Conservation (phyloP, 1,140 invertebrate species). For the Apis laboriosa region DNA sequence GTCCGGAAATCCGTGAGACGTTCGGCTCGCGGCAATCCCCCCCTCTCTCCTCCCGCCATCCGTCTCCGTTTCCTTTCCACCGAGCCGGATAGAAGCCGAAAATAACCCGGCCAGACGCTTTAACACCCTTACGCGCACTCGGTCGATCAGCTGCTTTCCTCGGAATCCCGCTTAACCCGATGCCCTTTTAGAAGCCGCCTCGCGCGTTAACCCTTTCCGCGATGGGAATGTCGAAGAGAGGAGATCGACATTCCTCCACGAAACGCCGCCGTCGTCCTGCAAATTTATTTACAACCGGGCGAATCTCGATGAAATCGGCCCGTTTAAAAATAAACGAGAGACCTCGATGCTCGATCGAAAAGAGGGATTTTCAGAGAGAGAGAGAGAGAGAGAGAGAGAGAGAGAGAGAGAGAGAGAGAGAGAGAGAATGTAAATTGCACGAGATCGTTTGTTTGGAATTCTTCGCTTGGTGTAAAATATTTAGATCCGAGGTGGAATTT, state of each 20-base stretch:
- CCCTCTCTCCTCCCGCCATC: background rate
- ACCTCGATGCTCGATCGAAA: background rate
- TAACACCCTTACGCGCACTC: slow-evolving; percentile 13
- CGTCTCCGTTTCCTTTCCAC: background rate
- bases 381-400: background rate
- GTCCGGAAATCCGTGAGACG: slow-evolving; percentile 58
- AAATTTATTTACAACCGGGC: slow-evolving; percentile 6
- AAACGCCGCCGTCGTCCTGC: background rate
- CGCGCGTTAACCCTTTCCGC: background rate
- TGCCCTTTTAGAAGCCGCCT: background rate
- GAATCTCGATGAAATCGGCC: background rate
- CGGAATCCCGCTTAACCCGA: slow-evolving; percentile 29
- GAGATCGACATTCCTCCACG: background rate
- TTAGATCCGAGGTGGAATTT: background rate
- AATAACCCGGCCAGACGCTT: slow-evolving; percentile 49
- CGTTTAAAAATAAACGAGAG: background rate
- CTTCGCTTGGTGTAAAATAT: background rate
- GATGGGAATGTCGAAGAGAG: background rate
- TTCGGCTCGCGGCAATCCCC: slow-evolving; percentile 30
- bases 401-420: background rate
- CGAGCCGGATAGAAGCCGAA: slow-evolving; percentile 18
- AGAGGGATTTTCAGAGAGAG: no score
- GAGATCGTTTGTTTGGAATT: slow-evolving; percentile 5
- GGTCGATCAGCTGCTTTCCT: slow-evolving; percentile 44
- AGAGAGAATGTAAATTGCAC: background rate